Conservation (phyloP, 1,140 invertebrate species). For the Saccostrea cuccullata region DNA sequence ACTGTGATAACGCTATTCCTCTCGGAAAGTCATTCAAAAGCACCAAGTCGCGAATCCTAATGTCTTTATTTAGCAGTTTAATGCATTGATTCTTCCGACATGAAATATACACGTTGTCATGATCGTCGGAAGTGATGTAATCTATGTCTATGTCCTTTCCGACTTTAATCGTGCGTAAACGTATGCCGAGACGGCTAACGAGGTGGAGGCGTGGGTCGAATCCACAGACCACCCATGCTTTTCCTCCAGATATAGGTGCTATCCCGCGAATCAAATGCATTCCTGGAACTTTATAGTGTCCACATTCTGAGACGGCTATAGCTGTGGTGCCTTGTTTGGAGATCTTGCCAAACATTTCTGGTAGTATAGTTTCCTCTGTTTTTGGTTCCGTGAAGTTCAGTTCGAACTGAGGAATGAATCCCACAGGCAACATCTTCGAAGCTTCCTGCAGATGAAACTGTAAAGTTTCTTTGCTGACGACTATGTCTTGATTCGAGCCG, state of each 20-base stretch:
- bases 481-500: constrained; percentile 48
- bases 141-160: constrained; percentile 51
- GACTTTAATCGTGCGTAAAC: constrained; percentile 44
- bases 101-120: constrained; percentile 49
- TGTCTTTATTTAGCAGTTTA: constrained; percentile 47
- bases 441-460: constrained; percentile 44
- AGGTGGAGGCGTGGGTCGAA: constrained; percentile 49
- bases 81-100: constrained; percentile 50
- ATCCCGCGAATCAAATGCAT: constrained; percentile 48
- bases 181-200: constrained; percentile 41
- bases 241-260: constrained; percentile 42
- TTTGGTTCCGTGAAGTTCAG: constrained; percentile 31
- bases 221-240: constrained; percentile 47
- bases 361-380: not conserved
- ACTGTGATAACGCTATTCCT: constrained; percentile 39
- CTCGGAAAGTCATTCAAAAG: constrained; percentile 47
- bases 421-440: constrained; percentile 45
- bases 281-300: constrained; percentile 38
- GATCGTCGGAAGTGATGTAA: constrained; percentile 44
- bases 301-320: constrained; percentile 35
- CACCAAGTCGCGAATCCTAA: constrained; percentile 48
- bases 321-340: constrained; percentile 17
- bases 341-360: constrained; percentile 36
- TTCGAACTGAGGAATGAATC: constrained; percentile 40
- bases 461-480: constrained; percentile 38